A percentile compares a stretch with the other conserved stretches of the same genome.
Conservation (phyloP, 2,113 vertebrate species). For the Spea bombifrons region DNA sequence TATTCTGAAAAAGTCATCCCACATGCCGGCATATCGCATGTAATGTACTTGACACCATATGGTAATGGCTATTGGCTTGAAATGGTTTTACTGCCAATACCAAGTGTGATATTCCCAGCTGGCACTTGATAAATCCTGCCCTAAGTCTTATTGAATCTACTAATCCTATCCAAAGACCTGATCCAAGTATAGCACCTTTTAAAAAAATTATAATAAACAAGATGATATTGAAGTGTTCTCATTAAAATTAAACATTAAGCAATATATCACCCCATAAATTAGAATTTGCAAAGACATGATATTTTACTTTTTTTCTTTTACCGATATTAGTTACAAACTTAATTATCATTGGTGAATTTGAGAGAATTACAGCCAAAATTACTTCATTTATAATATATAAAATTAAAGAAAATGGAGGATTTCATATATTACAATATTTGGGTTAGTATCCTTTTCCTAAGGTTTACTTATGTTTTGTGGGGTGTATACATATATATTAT, state of each 20-base stretch:
- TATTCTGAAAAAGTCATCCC: not conserved
- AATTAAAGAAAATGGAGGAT: no score
- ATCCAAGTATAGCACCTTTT: conserved; percentile 28
- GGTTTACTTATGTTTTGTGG: no score
- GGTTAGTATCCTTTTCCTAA: no score
- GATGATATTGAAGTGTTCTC: conserved; percentile 28
- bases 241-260: conserved; percentile 32
- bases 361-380: no score
- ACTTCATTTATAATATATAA: no score
- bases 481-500: no score
- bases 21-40: conserved; percentile 1
- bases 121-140: conserved; percentile 14
- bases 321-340: no score
- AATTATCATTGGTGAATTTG: no score
- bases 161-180: not conserved
- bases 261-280: conserved; percentile 36
- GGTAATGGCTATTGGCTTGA: conserved; percentile 10
- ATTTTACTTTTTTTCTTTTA: not conserved
- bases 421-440: no score
- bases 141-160: not conserved
- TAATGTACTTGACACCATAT: conserved; percentile 2
- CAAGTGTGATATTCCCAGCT: conserved; percentile 17
- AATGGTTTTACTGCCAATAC: conserved; percentile 8
- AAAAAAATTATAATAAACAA: conserved; percentile 25
- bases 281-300: conserved; percentile 22